These are phyloP conservation scores for Tor tambroides DNA, from an alignment of 2,113 vertebrate genomes.

Conservation along the genomic window DNA sequence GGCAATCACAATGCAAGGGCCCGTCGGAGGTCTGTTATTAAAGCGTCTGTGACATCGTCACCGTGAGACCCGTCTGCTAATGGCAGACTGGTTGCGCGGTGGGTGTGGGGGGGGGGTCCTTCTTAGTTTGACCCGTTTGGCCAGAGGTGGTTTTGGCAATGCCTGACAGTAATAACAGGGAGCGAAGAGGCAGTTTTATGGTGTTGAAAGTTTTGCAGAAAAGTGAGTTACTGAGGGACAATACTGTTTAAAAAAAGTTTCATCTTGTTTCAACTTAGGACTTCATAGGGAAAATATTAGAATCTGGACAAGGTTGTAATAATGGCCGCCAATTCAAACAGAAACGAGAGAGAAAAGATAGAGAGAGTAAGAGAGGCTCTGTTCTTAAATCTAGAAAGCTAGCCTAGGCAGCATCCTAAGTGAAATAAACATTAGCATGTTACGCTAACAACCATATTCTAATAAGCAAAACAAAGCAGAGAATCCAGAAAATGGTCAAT, in stretches of 20 bases:
- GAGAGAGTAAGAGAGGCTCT: not conserved
- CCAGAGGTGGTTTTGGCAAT: constrained; percentile 21
- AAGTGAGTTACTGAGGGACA: constrained; percentile 19
- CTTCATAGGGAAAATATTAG: not conserved
- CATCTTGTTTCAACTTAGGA: not conserved
- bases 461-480: not conserved
- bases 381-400: not conserved
- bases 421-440: not conserved
- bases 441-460: not conserved
- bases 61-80: constrained; percentile 32
- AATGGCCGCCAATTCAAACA: not conserved
- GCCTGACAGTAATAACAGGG: constrained; percentile 45
- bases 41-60: constrained; percentile 42
- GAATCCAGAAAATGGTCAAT: not conserved
- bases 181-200: constrained; percentile 3
- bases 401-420: not conserved
- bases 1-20: constrained; percentile 15
- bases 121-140: constrained; percentile 33
- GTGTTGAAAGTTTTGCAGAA: constrained; percentile 31
- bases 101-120: constrained; percentile 18
- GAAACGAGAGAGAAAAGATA: constrained; percentile 34
- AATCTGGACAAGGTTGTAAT: constrained; percentile 1
- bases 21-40: constrained; percentile 51
- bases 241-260: constrained; percentile 10
- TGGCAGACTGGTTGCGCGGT: constrained; percentile 35